Evolutionary conservation across 2,113 vertebrate species (phyloP).

Genomic region (Sorex fumeus): DNA sequence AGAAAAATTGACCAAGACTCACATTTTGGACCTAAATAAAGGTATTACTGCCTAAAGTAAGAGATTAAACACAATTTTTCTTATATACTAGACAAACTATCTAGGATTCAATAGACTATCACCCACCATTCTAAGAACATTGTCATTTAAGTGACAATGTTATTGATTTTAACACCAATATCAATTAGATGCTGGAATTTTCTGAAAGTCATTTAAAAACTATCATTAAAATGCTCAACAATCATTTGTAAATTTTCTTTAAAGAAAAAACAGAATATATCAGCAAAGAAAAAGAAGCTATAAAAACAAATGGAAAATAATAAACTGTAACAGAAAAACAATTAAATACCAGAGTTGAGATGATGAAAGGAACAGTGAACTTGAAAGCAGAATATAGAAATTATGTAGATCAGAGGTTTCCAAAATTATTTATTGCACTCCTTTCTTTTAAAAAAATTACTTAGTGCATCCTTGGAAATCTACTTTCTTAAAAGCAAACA

Average conservation of each 20-base stretch:
- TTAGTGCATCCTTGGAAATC: too few relatives aligned
- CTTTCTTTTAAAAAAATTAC: too few relatives aligned
- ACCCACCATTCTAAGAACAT: background rate
- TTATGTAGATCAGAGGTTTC: background rate
- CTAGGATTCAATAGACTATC: background rate
- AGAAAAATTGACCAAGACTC: background rate
- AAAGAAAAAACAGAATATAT: conserved; percentile 45
- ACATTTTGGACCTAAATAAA: background rate
- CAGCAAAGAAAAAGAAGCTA: conserved; percentile 18
- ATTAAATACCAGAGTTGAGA: background rate
- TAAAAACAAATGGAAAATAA: background rate
- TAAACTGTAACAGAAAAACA: background rate
- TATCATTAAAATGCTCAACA: background rate
- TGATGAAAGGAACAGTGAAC: background rate
- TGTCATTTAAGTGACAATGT: background rate
- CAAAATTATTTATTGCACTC: too few relatives aligned
- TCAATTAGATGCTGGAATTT: background rate
- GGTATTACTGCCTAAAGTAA: background rate
- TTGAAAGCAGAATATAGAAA: background rate
- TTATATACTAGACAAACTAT: background rate
- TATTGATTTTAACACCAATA: background rate
- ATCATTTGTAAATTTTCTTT: conserved; percentile 28
- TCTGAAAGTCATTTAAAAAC: conserved; percentile 15
- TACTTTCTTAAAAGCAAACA: too few relatives aligned
- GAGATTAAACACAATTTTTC: background rate